Evolutionary conservation across 2,113 vertebrate species (phyloP).

Genomic region (Chionomys nivalis): DNA sequence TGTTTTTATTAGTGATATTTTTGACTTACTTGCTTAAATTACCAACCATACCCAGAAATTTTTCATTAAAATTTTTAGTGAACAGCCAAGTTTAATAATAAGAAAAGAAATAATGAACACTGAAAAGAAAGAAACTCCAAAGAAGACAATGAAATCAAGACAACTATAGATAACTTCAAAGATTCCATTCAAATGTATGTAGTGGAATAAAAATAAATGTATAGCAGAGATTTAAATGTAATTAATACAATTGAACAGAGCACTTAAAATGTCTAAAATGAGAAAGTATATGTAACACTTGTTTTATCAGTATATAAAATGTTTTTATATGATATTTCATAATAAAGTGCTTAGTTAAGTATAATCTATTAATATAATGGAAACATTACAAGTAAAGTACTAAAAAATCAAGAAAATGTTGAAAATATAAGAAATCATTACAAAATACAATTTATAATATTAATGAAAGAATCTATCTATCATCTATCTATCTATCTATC

Average conservation of each 20-base stretch:
- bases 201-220: not conserved
- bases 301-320: not conserved
- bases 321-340: not conserved
- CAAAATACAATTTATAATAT: not conserved
- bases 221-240: not conserved
- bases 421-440: not conserved
- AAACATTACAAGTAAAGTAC: slow-evolving; percentile 28
- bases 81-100: not conserved
- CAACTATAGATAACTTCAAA: not conserved
- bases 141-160: not conserved
- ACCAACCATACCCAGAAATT: not conserved
- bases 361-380: not conserved
- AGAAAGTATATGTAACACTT: not conserved
- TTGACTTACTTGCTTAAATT: not conserved
- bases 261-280: not conserved
- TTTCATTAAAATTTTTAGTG: not conserved
- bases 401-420: not conserved
- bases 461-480: not conserved
- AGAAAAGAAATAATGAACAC: not conserved
- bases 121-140: not conserved
- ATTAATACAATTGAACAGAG: not conserved
- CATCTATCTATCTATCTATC: too few relatives aligned
- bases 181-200: not conserved
- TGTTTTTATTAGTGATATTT: not conserved
- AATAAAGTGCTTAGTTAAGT: not conserved